These are phyloP conservation scores for Albula glossodonta DNA, from an alignment of 2,113 vertebrate species.

Conservation along the genomic window DNA sequence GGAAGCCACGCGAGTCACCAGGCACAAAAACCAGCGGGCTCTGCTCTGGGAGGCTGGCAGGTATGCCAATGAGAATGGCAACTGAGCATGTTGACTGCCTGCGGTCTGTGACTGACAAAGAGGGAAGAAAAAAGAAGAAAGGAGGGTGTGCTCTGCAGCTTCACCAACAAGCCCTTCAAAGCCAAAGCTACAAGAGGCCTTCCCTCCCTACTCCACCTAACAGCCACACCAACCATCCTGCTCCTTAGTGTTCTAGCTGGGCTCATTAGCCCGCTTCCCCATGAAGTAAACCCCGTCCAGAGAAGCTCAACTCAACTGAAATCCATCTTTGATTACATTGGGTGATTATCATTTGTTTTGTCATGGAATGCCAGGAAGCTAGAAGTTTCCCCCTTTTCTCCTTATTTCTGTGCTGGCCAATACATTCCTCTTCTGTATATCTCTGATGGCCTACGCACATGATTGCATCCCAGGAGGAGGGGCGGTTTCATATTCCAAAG, in stretches of 20 bases:
- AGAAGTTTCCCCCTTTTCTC: neutral
- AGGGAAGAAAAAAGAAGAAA: neutral
- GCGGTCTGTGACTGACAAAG: neutral
- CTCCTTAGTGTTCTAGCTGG: neutral
- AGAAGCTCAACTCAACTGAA: neutral
- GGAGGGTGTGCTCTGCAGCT: neutral
- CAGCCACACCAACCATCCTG: neutral
- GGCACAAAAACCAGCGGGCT: conserved; percentile 75
- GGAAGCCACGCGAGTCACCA: conserved; percentile 76
- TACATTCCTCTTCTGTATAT: neutral
- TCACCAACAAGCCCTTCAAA: neutral
- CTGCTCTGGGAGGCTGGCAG: conserved; percentile 81
- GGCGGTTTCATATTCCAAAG: neutral
- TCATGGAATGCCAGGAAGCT: neutral
- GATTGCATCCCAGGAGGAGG: neutral
- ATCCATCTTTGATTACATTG: neutral
- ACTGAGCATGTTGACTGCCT: conserved; percentile 33
- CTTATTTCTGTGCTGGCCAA: neutral
- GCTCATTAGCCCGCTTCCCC: neutral
- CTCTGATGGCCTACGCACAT: neutral
- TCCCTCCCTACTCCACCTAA: neutral
- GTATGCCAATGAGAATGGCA: conserved; percentile 58
- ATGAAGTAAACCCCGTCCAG: neutral
- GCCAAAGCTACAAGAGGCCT: neutral
- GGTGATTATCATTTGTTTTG: neutral